phyloP scores from a whole-genome alignment of 2,888 invertebrate species.

The Melinaea marsaeus region DNA sequence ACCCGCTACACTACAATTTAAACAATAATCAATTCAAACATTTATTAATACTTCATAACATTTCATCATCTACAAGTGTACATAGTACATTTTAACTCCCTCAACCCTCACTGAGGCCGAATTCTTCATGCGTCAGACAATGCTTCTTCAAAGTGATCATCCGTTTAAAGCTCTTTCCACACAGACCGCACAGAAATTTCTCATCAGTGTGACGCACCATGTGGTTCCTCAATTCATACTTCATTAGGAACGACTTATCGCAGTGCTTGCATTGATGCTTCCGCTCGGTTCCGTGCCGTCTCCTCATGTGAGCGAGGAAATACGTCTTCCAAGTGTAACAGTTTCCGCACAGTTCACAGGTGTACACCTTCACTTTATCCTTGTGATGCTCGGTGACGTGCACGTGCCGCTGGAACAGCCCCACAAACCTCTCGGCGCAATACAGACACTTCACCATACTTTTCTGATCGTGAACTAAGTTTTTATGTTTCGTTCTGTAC shows the following conservation, averaged over 20 bases:
- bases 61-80: too few species aligned
- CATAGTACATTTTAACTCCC: too few species aligned
- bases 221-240: slow-evolving; percentile 40
- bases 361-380: slow-evolving; percentile 44
- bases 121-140: slow-evolving; percentile 32
- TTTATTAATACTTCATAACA: too few species aligned
- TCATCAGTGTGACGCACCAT: slow-evolving; percentile 34
- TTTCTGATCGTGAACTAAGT: slow-evolving; percentile 41
- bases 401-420: slow-evolving; percentile 39
- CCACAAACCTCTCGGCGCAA: slow-evolving; percentile 45
- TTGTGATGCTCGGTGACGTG: slow-evolving; percentile 47
- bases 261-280: slow-evolving; percentile 45
- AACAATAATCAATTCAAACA: too few species aligned
- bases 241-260: slow-evolving; percentile 35
- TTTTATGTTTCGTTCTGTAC: slow-evolving; percentile 49
- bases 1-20: too few species aligned
- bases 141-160: slow-evolving; percentile 39
- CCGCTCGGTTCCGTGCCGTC: slow-evolving; percentile 49
- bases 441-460: slow-evolving; percentile 45
- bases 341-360: slow-evolving; percentile 53
- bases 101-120: not conserved
- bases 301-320: slow-evolving; percentile 57
- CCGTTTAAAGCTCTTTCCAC: slow-evolving; percentile 40
- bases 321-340: slow-evolving; percentile 62
- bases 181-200: slow-evolving; percentile 40